Base-by-base conservation (phyloP, 2,888 invertebrate species). In the Eremobia ochroleuca region DNA sequence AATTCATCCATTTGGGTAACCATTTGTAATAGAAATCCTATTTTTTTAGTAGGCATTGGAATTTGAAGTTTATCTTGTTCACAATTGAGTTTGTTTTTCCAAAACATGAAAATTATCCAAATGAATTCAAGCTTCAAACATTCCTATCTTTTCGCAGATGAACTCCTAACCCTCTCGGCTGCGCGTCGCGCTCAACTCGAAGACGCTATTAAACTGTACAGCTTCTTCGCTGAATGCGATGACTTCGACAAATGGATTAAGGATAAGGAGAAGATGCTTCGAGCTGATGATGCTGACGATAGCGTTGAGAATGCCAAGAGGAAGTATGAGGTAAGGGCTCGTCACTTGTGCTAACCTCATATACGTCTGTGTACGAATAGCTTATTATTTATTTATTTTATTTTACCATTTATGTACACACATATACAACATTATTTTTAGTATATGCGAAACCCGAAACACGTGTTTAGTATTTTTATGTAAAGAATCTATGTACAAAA, bases 201-300 rank as follows among this genome's bases (percentile, higher is more conserved):
- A 88, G 99, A 99, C 92, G 98, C 99, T 0, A 99, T 99, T 88
- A 98, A 98, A 88, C 96, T 99, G 77, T 99, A 98, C 95, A 98
- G 98, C 73, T 99, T 99, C 97, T 99, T 99, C 95, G 98, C 98
- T 18, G 99, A 99, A 92, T 99, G 99, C 94, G 99, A 99, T 91
- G 99, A 99, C 95, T 99, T 99, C 93, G 99, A 99, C 94, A 98
- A 98, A 89, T 99, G 99, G 99, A 99, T 99, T 95, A 98, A 98
- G 90, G 99, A 99, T 86, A 99, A 99, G 94, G 99, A 99, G 93
- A 98, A 98, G 91, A 97, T 99, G 97, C 97, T 99, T 74, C 97
- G 98, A 65, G 97, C 98, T 6, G 98, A 99, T 70, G 99, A 99
- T 82, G 97, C 98, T 0, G 97, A 98, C 25, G 99, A 99, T 85